Evolutionary conservation across 2,113 vertebrate species (phyloP), one percentile per base, ranked within the genome.

Genomic region (Atlantisia rogersi): DNA sequence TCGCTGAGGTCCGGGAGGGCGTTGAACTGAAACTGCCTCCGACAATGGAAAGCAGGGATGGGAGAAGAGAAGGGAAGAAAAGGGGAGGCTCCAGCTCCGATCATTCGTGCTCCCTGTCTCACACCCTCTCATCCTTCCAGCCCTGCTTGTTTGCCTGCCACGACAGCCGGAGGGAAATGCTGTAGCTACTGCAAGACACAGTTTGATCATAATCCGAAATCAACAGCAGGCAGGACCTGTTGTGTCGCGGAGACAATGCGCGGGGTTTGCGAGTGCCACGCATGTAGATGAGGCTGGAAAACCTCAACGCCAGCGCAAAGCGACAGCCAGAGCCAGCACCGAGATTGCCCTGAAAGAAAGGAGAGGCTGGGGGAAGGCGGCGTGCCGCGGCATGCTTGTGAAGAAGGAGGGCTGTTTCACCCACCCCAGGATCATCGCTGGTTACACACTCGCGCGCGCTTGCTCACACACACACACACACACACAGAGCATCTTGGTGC

Each of bases 161-260:
- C 88, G 74, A 74, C 86, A 89, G 90, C 92, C 86, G 44, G 52
- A 44, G 94, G 81, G 94, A 63, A 93, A 50, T 0, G 89, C 95
- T 59, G 85, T 39, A 3, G 85, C 89, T 9, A 77, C 89, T 6
- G 91, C 95, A 64, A 46, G 84, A 75, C 68, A 20, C 81, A 3
- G 70, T 48, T 81, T 75, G 90, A 92, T 95, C 69, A 1, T 44
- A 62, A 86, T 74, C 90, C 28, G 13, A 74, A 86, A 37, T 40
- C 95, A 62, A 10, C 92, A 53, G 86, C 91, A 76, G 92, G 93
- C 92, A 91, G 82, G 92, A 97, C 97, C 97, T 95, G 97, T 97
- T 97, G 97, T 95, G 86, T 44, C 88, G 89, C 44, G 5, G n/a
- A 95, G 94, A 95, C 95, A 93, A 97, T 96, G 97, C 95, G 2